Evolutionary conservation across 2,888 invertebrate species (phyloP), one percentile per base, ranked within the genome.

Genomic region (Nomada ferruginata): DNA sequence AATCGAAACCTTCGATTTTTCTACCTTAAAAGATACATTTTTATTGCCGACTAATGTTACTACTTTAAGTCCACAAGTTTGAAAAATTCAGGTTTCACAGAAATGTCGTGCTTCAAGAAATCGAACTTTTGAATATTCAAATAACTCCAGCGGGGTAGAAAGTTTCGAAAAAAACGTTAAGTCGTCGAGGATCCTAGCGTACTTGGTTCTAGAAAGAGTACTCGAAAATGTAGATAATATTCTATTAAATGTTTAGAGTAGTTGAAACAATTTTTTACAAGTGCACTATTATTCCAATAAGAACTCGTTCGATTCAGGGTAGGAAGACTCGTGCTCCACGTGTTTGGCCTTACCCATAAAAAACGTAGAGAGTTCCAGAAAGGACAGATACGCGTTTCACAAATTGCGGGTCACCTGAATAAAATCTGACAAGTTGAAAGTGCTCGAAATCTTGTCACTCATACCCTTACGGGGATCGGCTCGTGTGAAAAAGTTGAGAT

Each of bases 361-460:
- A 9, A 2, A 18, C 4, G 3, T 9, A 2, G 15, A 10, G 20
- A 61, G 1, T 11, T 20, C 9, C 44, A 50, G 9, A 9, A 26
- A 60, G 60, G 9, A 13, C 15, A 0, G 36, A 10, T 2, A 47
- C n/a, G 9, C 18, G 23, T 47, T 44, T 9, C 47, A 23, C 15
- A 47, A 64, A 64, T 63, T 3, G 23, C 20, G 63, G 23, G 11
- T 50, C 5, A 26, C 64, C 26, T 50, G 64, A 11, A 64, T 64
- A 26, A 68, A 36, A n/a, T 7, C 42, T 61, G 61, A 61, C 20
- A 61, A 61, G 61, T 44, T 20, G 18, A 23, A 61, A 61, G 15
- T 53, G 23, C 23, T 55, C 7, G n/a, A 55, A 68, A 23, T 23
- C 36, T 23, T 23, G 18, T 50, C 18, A 15, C 3, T 68, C 42